A percentile compares a stretch with the other conserved stretches of the same genome.
Conservation (phyloP, 2,113 vertebrate genomes). For the Cinclus mexicanus region DNA sequence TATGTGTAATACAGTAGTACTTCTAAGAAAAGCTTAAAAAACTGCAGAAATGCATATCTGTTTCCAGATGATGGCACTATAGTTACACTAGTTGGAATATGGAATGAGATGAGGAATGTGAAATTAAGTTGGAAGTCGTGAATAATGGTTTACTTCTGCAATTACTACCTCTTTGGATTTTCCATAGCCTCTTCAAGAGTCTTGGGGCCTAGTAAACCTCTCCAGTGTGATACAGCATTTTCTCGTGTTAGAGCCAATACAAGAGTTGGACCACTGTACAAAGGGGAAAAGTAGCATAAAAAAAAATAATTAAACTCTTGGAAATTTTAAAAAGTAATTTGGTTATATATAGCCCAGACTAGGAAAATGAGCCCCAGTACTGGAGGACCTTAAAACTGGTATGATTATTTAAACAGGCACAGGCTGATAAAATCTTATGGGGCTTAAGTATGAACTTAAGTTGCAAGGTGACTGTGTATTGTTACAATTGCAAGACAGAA, state of each 20-base stretch:
- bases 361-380: neutral
- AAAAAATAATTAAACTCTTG: neutral
- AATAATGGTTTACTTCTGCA: neutral
- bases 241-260: slow-evolving; percentile 68
- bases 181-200: slow-evolving; percentile 45
- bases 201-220: slow-evolving; percentile 66
- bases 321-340: neutral
- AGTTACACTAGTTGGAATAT: neutral
- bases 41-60: neutral
- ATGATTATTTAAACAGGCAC: neutral
- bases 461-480: neutral
- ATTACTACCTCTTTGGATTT: slow-evolving; percentile 61
- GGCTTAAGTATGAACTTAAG: neutral
- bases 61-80: slow-evolving; percentile 56
- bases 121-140: neutral
- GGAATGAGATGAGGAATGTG: neutral
- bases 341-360: neutral
- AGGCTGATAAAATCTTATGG: neutral
- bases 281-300: neutral
- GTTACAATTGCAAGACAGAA: neutral
- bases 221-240: slow-evolving; percentile 70
- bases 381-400: neutral
- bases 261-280: slow-evolving; percentile 72
- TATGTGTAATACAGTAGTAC: neutral
- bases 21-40: neutral